A percentile compares a stretch with the other conserved stretches of the same genome.
phyloP scores from a whole-genome alignment of 2,888 invertebrate species.

The Deilephila porcellus region DNA sequence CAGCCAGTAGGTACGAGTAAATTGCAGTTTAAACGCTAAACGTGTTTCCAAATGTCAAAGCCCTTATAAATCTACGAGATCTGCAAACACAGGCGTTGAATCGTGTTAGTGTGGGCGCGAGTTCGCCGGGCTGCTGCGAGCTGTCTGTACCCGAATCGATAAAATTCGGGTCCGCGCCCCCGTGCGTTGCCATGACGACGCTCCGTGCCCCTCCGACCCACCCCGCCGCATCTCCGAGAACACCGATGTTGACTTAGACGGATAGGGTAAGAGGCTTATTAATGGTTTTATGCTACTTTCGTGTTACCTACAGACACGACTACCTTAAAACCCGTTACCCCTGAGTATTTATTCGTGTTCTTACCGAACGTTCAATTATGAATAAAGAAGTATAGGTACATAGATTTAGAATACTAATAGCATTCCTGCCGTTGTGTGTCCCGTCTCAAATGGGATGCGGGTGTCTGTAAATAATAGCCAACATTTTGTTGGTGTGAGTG shows the following conservation, averaged over 20 bases:
- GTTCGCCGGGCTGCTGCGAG: slow-evolving; percentile 70
- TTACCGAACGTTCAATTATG: slow-evolving; percentile 2
- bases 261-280: slow-evolving; percentile 85
- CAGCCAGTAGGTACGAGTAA: slow-evolving; percentile 42
- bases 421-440: slow-evolving; percentile 45
- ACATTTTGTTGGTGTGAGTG: slow-evolving; percentile 59
- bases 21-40: slow-evolving; percentile 64
- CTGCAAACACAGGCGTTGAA: slow-evolving; percentile 80
- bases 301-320: slow-evolving; percentile 61
- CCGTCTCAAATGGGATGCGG: slow-evolving; percentile 57
- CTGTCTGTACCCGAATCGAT: slow-evolving; percentile 83
- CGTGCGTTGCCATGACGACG: slow-evolving; percentile 76
- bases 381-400: slow-evolving; percentile 7
- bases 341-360: slow-evolving; percentile 16
- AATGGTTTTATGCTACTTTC: slow-evolving; percentile 82
- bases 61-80: slow-evolving; percentile 79
- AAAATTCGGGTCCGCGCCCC: slow-evolving; percentile 84
- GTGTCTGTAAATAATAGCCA: slow-evolving; percentile 64
- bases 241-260: slow-evolving; percentile 84
- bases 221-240: slow-evolving; percentile 71
- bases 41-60: slow-evolving; percentile 76
- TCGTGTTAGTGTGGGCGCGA: slow-evolving; percentile 79
- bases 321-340: slow-evolving; percentile 40
- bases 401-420: slow-evolving; percentile 29
- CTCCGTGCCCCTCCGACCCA: slow-evolving; percentile 58